phyloP scores from a whole-genome alignment of 2,113 vertebrate genomes.

The Toxotes chatareus region DNA sequence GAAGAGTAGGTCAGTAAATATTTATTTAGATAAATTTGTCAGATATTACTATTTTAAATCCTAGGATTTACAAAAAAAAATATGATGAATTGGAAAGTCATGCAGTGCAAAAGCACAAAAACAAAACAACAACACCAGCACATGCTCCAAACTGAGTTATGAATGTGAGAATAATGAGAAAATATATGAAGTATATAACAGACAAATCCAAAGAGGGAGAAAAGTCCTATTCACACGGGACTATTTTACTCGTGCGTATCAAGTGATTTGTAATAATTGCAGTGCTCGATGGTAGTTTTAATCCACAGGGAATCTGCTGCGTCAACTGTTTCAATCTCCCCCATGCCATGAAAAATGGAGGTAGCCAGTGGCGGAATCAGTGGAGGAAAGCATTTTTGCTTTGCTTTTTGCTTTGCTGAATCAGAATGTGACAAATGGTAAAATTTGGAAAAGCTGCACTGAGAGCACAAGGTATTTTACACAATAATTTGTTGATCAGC shows the following conservation, averaged over 20 bases:
- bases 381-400: conserved; percentile 18
- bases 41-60: neutral
- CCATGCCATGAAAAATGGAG: conserved; percentile 47
- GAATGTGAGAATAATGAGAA: conserved; percentile 30
- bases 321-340: conserved; percentile 50
- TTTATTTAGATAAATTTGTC: neutral
- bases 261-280: conserved; percentile 69
- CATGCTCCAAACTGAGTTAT: conserved; percentile 14
- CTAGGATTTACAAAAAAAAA: neutral
- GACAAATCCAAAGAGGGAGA: conserved; percentile 17
- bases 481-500: neutral
- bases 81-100: neutral
- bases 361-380: conserved; percentile 28
- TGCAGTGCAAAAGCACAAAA: neutral
- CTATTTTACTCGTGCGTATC: conserved; percentile 39
- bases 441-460: conserved; percentile 1
- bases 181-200: conserved; percentile 32
- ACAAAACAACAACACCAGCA: neutral
- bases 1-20: neutral
- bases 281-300: conserved; percentile 35
- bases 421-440: conserved; percentile 15
- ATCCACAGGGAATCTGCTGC: conserved; percentile 60
- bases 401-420: conserved; percentile 32
- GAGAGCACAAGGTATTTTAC: neutral
- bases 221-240: conserved; percentile 46